Evolutionary conservation across 2,888 invertebrate genomes (phyloP).

Genomic region (Conomelus anceps): DNA sequence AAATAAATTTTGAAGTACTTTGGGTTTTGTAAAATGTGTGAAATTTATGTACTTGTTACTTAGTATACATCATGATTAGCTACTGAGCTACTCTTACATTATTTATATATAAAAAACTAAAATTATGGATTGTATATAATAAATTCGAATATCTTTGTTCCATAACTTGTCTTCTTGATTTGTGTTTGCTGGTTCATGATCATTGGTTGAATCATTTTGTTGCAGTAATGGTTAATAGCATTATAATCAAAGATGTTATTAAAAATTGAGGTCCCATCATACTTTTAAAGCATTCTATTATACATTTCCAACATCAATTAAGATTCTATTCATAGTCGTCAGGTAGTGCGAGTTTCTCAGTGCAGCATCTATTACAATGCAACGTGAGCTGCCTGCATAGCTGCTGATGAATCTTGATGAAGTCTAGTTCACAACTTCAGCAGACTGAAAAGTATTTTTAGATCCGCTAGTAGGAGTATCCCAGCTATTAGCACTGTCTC

Average conservation of each 20-base stretch:
- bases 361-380: not conserved
- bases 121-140: not conserved
- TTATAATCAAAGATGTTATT: too few relatives aligned
- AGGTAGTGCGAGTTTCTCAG: not conserved
- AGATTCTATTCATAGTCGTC: not conserved
- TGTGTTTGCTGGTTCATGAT: too few relatives aligned
- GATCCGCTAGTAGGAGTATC: not conserved
- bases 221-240: too few relatives aligned
- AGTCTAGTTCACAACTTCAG: not conserved
- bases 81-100: not conserved
- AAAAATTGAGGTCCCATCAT: too few relatives aligned
- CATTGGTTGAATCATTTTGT: too few relatives aligned
- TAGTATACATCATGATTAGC: not conserved
- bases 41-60: not conserved
- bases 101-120: not conserved
- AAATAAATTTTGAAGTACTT: not conserved
- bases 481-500: not conserved
- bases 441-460: not conserved
- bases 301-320: not conserved
- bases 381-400: not conserved
- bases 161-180: not conserved
- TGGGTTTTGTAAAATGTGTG: not conserved
- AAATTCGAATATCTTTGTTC: not conserved
- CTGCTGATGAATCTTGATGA: not conserved
- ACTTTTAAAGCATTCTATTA: not conserved